These are phyloP conservation scores for Nothocercus julius DNA, from an alignment of 2,113 vertebrate species.

Conservation along the genomic window DNA sequence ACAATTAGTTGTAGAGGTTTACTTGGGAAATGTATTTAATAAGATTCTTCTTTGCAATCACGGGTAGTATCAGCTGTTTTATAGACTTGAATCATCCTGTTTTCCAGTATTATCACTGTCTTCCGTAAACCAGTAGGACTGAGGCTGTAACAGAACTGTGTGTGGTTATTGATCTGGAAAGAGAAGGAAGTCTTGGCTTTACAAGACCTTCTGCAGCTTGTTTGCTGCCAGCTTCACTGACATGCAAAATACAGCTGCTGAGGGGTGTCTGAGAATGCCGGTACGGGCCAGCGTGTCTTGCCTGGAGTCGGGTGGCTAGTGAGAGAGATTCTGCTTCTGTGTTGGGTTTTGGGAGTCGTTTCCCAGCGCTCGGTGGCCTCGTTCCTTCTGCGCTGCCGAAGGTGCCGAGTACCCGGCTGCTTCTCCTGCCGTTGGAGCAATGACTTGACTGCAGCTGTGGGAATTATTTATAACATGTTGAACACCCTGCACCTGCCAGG, in stretches of 20 bases:
- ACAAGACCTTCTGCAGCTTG: neutral
- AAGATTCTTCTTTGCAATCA: neutral
- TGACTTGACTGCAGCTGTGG: neutral
- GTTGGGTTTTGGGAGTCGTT: neutral
- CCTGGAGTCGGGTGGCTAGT: neutral
- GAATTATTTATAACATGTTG: neutral
- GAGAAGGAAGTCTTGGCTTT: neutral
- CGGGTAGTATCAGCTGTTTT: neutral
- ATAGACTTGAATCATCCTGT: neutral
- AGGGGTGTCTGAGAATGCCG: neutral
- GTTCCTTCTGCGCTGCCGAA: neutral
- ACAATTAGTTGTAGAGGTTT: neutral
- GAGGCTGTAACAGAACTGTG: neutral
- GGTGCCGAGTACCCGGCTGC: neutral
- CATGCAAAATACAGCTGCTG: neutral
- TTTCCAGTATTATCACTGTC: neutral
- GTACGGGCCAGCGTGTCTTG: neutral
- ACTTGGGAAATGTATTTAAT: neutral
- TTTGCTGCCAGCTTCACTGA: neutral
- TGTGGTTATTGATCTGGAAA: neutral
- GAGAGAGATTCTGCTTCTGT: neutral
- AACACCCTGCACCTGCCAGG: neutral
- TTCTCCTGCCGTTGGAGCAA: neutral
- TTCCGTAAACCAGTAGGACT: neutral
- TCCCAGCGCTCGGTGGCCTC: neutral